phyloP scores from a whole-genome alignment of 2,113 vertebrate genomes.

The Neofelis nebulosa region DNA sequence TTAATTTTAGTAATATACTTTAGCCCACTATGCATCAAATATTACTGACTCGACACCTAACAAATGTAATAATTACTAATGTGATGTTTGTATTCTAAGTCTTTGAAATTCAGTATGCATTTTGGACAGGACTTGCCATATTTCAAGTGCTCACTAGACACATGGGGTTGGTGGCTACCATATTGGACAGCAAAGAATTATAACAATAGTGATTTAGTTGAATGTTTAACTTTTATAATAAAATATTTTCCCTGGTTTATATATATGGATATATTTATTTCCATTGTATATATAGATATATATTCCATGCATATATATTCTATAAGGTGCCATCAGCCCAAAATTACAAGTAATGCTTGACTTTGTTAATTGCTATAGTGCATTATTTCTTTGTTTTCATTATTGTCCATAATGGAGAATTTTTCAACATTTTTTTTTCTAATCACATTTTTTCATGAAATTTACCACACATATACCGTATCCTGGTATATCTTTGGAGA shows the following conservation, averaged over 20 bases:
- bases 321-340: not conserved
- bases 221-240: not conserved
- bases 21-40: not conserved
- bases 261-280: not conserved
- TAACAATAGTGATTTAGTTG: not conserved
- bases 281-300: not conserved
- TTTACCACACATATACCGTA: not conserved
- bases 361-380: not conserved
- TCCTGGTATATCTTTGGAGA: not conserved
- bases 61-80: not conserved
- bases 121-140: constrained; percentile 24
- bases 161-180: not conserved
- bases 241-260: not conserved
- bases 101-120: not conserved
- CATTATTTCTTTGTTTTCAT: not conserved
- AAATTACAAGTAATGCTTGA: not conserved
- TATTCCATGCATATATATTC: not conserved
- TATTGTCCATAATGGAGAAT: not conserved
- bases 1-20: not conserved
- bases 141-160: not conserved
- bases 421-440: not conserved
- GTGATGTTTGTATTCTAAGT: not conserved
- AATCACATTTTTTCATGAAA: not conserved
- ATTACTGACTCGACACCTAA: not conserved
- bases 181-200: not conserved